Conservation (phyloP, 2,888 invertebrate genomes). For the Amphipoea lucens region DNA sequence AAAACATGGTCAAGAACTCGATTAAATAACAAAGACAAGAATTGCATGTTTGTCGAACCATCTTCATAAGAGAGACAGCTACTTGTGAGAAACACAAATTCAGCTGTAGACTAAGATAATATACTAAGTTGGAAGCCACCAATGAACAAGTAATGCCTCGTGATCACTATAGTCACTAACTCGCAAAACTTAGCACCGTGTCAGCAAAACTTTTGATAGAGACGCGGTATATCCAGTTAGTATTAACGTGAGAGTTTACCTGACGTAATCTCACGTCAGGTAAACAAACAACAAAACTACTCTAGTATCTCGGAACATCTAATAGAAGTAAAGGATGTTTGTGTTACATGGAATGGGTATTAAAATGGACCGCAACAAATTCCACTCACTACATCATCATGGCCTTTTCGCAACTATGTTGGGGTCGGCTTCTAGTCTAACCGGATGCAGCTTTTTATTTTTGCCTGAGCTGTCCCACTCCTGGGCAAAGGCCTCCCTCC, state of each 20-base stretch:
- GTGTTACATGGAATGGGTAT: background rate
- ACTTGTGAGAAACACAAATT: background rate
- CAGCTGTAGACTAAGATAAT: background rate
- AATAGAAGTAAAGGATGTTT: too few species aligned
- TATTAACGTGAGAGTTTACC: background rate
- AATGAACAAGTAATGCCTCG: background rate
- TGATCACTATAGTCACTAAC: background rate
- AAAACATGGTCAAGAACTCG: background rate
- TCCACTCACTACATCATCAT: background rate
- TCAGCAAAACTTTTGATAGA: slow-evolving; percentile 1
- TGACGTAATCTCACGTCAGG: background rate
- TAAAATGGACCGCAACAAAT: background rate
- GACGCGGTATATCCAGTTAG: background rate
- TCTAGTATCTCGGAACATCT: background rate
- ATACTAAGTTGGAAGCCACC: background rate
- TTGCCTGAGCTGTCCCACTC: too few species aligned
- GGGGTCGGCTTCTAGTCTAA: background rate
- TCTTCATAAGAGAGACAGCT: background rate
- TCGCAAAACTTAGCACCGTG: background rate
- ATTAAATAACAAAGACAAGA: background rate
- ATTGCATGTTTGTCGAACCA: background rate
- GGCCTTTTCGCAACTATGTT: background rate
- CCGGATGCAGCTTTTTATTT: background rate
- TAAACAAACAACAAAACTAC: slow-evolving; percentile 4
- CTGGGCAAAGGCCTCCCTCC: too few species aligned